These are phyloP conservation scores for Microtus montanus DNA, from an alignment of 2,113 vertebrate species.

Conservation along the genomic window DNA sequence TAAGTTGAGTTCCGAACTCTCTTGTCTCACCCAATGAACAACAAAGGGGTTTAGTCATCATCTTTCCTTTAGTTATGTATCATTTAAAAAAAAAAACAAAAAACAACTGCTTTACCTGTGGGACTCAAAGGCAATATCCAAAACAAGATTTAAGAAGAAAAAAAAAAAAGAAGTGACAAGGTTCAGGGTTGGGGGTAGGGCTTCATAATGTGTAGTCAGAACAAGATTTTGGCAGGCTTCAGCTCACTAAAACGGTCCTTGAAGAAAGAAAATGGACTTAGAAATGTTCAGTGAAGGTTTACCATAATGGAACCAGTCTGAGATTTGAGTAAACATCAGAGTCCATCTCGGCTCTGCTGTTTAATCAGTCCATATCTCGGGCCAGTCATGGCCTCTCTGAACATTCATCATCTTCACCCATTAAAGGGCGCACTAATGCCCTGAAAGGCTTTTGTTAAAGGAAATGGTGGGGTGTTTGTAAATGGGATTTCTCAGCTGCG, in stretches of 20 bases:
- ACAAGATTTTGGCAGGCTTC: slow-evolving; percentile 65
- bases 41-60: neutral
- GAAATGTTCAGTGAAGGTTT: slow-evolving; percentile 39
- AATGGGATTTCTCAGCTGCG: neutral
- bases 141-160: slow-evolving; percentile 61
- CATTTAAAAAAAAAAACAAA: slow-evolving; percentile 53
- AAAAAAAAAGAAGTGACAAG: slow-evolving; percentile 12
- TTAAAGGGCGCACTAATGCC: slow-evolving; percentile 19
- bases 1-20: neutral
- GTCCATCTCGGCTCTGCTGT: neutral
- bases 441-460: slow-evolving; percentile 43
- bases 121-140: slow-evolving; percentile 44
- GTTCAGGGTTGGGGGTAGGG: slow-evolving; percentile 11
- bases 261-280: slow-evolving; percentile 35
- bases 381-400: neutral
- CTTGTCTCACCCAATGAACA: neutral
- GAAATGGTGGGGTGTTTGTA: slow-evolving; percentile 40
- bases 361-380: slow-evolving; percentile 40
- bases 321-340: slow-evolving; percentile 22
- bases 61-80: neutral
- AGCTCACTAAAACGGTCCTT: slow-evolving; percentile 51
- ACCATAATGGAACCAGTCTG: slow-evolving; percentile 45
- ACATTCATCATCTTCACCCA: neutral
- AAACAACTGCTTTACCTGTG: neutral
- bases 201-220: slow-evolving; percentile 53